Conservation (phyloP, 92 coral and sea anemone species). For the Porites evermanni region DNA sequence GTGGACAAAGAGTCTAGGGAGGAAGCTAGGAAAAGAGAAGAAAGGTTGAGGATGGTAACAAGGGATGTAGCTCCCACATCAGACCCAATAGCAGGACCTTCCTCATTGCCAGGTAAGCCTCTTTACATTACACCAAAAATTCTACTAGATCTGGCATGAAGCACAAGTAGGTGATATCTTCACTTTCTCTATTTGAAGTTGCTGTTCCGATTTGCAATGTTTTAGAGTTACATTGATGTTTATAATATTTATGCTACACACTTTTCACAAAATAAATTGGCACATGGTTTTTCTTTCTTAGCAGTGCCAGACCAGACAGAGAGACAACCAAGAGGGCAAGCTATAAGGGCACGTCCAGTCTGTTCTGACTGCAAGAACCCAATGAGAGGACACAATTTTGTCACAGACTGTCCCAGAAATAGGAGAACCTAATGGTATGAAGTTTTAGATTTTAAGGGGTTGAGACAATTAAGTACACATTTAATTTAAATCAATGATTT, state of each 20-base stretch:
- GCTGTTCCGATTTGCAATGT: too few species aligned
- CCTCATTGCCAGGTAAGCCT: neutral
- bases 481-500: too few species aligned
- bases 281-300: conserved; percentile 4
- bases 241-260: neutral
- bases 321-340: neutral
- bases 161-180: neutral
- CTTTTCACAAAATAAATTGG: neutral
- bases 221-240: too few species aligned
- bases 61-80: conserved; percentile 56
- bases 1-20: conserved; percentile 25
- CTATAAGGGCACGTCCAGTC: neutral
- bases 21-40: conserved; percentile 13
- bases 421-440: neutral
- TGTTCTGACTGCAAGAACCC: conserved; percentile 36
- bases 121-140: neutral
- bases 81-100: neutral
- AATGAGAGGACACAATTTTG: conserved; percentile 21
- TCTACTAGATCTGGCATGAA: neutral
- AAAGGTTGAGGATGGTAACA: conserved; percentile 40
- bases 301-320: conserved; percentile 22
- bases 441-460: too few species aligned
- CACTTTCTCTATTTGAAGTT: neutral
- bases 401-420: conserved; percentile 36
- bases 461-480: too few species aligned